Evolutionary conservation across 2,888 invertebrate genomes (phyloP).

Genomic region (Andrena camellia): DNA sequence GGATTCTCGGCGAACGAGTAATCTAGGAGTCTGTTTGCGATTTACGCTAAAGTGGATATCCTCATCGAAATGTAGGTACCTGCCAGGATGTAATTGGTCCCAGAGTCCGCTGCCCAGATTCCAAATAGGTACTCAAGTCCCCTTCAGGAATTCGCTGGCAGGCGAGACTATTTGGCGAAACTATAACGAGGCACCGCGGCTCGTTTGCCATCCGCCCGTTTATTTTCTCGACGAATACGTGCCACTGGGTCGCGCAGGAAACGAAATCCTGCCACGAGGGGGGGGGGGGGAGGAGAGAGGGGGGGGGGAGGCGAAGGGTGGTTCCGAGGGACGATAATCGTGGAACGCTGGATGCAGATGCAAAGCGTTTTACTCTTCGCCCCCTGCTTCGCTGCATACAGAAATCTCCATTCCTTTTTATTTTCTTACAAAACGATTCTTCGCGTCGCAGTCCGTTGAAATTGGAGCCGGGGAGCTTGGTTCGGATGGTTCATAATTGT

Average conservation of each 20-base stretch:
- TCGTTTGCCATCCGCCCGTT: slow-evolving; percentile 5
- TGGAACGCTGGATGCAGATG: neutral
- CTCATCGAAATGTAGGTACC: too few relatives aligned
- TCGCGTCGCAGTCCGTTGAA: neutral
- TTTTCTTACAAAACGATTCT: neutral
- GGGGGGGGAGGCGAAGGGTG: neutral
- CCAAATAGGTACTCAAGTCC: too few relatives aligned
- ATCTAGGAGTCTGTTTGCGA: too few relatives aligned
- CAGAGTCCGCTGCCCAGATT: too few relatives aligned
- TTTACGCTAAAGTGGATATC: too few relatives aligned
- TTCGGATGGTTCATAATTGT: too few relatives aligned
- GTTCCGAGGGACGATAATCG: neutral
- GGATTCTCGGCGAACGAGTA: too few relatives aligned
- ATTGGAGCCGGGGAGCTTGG: too few relatives aligned
- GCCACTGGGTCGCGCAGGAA: slow-evolving; percentile 52
- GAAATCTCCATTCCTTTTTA: neutral
- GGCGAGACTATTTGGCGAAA: slow-evolving; percentile 29
- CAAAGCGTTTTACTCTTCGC: neutral
- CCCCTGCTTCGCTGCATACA: too few relatives aligned
- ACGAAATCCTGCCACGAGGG: slow-evolving; percentile 32
- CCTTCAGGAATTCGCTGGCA: slow-evolving; percentile 13
- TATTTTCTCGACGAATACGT: slow-evolving; percentile 47
- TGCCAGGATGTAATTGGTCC: too few relatives aligned
- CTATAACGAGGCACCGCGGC: neutral
- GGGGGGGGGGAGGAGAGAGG: neutral